Percentiles rank a stretch among this genome's conserved stretches.
Evolutionary conservation across 2,113 vertebrate genomes (phyloP).

Genomic region (Amphiprion ocellaris): DNA sequence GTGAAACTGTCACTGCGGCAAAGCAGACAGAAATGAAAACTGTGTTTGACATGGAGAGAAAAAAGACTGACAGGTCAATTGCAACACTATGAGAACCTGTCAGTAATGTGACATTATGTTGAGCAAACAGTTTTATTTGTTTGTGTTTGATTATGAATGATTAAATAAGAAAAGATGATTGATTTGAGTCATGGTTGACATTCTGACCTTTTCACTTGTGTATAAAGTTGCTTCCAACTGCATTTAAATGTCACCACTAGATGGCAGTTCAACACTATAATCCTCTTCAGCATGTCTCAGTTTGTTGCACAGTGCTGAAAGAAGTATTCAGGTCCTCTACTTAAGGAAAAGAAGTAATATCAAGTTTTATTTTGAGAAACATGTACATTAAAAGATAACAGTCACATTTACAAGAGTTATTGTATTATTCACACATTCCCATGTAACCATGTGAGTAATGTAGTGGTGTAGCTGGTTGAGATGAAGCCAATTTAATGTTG

Average conservation of each 20-base stretch:
- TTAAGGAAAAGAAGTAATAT: too few species aligned
- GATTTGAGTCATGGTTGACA: background rate
- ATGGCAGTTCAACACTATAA: slow-evolving; percentile 43
- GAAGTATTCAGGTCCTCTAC: too few species aligned
- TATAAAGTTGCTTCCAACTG: background rate
- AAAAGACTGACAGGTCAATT: background rate
- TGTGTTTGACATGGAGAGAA: background rate
- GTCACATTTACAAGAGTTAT: background rate
- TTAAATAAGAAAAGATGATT: background rate
- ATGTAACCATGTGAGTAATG: too few species aligned
- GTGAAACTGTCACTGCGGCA: background rate
- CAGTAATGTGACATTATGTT: background rate
- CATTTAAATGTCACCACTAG: slow-evolving; percentile 45
- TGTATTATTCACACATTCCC: too few species aligned
- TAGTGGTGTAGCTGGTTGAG: too few species aligned
- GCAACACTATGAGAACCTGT: too few species aligned
- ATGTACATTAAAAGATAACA: too few species aligned
- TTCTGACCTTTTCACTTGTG: background rate
- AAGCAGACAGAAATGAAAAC: background rate
- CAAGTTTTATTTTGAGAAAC: too few species aligned
- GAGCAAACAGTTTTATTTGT: background rate
- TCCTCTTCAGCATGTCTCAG: background rate
- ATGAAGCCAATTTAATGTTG: too few species aligned
- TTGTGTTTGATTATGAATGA: background rate
- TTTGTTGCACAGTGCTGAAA: too few species aligned